Base-by-base conservation (phyloP, 2,888 invertebrate genomes). In the Eupithecia vulgata region DNA sequence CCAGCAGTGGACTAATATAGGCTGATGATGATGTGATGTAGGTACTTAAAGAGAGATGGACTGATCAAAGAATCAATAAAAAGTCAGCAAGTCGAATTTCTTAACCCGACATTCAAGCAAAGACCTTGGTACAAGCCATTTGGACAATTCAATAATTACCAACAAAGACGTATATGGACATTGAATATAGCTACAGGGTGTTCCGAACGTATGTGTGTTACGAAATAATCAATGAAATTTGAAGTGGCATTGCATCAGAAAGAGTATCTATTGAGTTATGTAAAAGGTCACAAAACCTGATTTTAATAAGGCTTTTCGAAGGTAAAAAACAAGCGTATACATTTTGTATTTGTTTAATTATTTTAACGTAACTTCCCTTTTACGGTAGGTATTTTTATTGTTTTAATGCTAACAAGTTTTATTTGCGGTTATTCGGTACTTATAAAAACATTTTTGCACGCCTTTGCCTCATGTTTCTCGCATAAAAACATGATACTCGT, bases 221-320 rank as follows among this genome's bases (percentile, higher is more conserved):
- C 77, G 78, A 82, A 81, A 84, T 75, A 68, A 72, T 78, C 64
- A 74, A 72, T 77, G 80, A 81, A 84, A 84, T 84, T 83, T 84
- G 81, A 81, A 79, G 73, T 80, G 70, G 69, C 71, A 77, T 83
- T 85, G 81, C 85, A 76, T 84, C 82, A 84, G 81, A 75, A 77
- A 64, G 67, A 74, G 71, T 76, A 81, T 85, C 85, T 87, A 86
- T 85, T 76, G 81, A 70, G 68, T 80, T 81, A 82, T 76, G 75
- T 82, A 82, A 84, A 85, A 85, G 84, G 82, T 82, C 79, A 76
- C n/a, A 62, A 40, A 74, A 79, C 78, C 67, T 45, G 78, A 68
- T 72, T 67, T 25, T 35, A 69, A 62, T 70, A 67, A 65, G 6
- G 52, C 25, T 72, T 68, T 72, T 71, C 52, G 72, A 73, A 73